Percentiles rank a stretch among this genome's conserved stretches.
phyloP scores from a whole-genome alignment of 2,888 invertebrate genomes.

The Julus scanicus region DNA sequence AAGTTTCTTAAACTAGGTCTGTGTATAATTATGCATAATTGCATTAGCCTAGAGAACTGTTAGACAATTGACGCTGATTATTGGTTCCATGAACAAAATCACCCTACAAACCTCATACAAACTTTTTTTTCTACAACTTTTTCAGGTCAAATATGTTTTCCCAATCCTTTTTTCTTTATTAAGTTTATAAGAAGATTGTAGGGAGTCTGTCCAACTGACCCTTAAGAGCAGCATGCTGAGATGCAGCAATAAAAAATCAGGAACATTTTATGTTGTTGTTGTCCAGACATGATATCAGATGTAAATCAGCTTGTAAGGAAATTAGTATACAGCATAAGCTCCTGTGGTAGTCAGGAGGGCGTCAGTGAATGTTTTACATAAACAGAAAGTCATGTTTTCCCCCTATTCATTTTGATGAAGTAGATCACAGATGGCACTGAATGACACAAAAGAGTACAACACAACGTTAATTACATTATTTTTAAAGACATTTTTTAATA shows the following conservation, averaged over 20 bases:
- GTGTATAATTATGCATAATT: not conserved
- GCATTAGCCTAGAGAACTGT: slow-evolving; percentile 24
- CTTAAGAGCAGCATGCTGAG: not conserved
- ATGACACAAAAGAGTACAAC: not conserved
- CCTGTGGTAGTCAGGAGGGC: not conserved
- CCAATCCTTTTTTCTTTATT: not conserved
- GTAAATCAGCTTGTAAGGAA: not conserved
- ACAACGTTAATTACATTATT: too few species aligned
- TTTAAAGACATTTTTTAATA: too few species aligned
- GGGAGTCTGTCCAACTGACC: not conserved
- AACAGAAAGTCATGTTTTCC: too few species aligned
- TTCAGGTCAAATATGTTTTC: not conserved
- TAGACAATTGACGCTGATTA: slow-evolving; percentile 17
- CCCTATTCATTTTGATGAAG: not conserved
- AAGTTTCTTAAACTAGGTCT: slow-evolving; percentile 14
- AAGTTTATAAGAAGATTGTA: not conserved
- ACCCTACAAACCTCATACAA: not conserved
- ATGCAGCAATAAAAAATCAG: slow-evolving; percentile 17
- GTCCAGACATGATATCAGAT: not conserved
- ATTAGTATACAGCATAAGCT: not conserved
- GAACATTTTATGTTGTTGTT: not conserved
- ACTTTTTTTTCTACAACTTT: not conserved
- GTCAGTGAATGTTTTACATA: too few species aligned
- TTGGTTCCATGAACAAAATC: slow-evolving; percentile 40
- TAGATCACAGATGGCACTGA: not conserved